These are phyloP conservation scores for Trachymyrmex cornetzi DNA, from an alignment of 1,140 invertebrate genomes.

Conservation along the genomic window DNA sequence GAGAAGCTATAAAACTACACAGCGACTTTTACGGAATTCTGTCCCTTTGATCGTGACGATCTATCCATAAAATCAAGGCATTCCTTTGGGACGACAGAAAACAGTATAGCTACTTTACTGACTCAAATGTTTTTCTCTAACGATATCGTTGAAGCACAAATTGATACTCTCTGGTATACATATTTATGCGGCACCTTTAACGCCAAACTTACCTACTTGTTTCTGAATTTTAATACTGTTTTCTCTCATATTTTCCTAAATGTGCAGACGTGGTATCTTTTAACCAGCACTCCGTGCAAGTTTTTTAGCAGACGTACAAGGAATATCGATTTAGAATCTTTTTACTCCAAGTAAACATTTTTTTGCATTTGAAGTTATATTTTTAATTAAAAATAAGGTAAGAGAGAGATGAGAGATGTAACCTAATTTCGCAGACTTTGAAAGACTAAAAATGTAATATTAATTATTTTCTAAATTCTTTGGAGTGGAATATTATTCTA, in stretches of 20 bases:
- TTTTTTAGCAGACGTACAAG: not conserved
- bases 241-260: slow-evolving; percentile 19
- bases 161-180: slow-evolving; percentile 28
- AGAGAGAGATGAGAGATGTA: not conserved
- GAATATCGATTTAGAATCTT: not conserved
- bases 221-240: slow-evolving; percentile 16
- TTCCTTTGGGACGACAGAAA: slow-evolving; percentile 34
- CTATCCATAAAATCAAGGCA: slow-evolving; percentile 45
- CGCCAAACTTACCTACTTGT: slow-evolving; percentile 27
- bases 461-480: not conserved
- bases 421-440: not conserved
- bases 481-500: no score
- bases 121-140: slow-evolving; percentile 44
- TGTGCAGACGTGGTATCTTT: not conserved
- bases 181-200: slow-evolving; percentile 37
- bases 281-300: not conserved
- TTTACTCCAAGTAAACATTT: not conserved
- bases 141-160: slow-evolving; percentile 50
- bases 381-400: slow-evolving; percentile 16
- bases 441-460: slow-evolving; percentile 7
- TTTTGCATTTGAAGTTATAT: not conserved
- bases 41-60: slow-evolving; percentile 53
- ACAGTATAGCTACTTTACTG: slow-evolving; percentile 35
- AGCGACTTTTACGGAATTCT: slow-evolving; percentile 42
- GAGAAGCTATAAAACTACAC: slow-evolving; percentile 44